Evolutionary conservation across 1,140 invertebrate species (phyloP).

Genomic region (Drosophila arizonae): DNA sequence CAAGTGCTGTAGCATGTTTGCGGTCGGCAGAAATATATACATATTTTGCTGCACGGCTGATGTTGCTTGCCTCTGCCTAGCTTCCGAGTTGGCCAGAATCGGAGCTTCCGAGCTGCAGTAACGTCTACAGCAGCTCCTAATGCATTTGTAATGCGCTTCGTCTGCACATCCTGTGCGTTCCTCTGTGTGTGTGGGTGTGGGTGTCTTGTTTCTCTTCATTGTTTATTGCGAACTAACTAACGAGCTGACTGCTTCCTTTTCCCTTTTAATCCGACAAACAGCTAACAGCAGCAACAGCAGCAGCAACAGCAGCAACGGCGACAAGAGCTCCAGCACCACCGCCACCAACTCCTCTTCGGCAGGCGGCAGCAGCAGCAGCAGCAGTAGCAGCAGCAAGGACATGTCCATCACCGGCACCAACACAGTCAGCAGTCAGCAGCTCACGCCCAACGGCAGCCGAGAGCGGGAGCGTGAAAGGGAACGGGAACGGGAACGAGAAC

Average conservation of each 20-base stretch:
- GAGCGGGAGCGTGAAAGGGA: conserved; percentile 46
- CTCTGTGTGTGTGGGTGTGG: not conserved
- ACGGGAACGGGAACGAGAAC: conserved; percentile 41
- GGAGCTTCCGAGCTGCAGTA: conserved; percentile 1
- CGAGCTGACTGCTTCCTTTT: conserved; percentile 41
- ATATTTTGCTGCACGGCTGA: conserved; percentile 40
- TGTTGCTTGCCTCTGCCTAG: conserved; percentile 33
- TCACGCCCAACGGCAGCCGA: conserved; percentile 41
- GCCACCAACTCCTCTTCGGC: conserved; percentile 42
- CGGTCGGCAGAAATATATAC: conserved; percentile 61
- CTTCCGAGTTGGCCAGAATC: not conserved
- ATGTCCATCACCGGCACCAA: conserved; percentile 44
- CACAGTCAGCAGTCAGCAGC: conserved; percentile 22
- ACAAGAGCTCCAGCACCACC: conserved; percentile 59
- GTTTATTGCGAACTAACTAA: conserved; percentile 63
- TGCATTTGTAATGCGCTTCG: conserved; percentile 75
- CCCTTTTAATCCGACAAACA: conserved; percentile 34
- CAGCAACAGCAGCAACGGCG: conserved; percentile 61
- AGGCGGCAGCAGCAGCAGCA: conserved; percentile 25
- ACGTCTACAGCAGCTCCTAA: conserved; percentile 42
- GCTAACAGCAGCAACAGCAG: conserved; percentile 61
- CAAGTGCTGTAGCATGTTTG: conserved; percentile 74
- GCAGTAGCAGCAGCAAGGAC: conserved; percentile 58
- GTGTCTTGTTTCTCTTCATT: conserved; percentile 51
- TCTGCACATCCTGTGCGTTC: conserved; percentile 67